These are phyloP conservation scores for Oeneis ivallda DNA, from an alignment of 2,888 invertebrate species.

Conservation along the genomic window DNA sequence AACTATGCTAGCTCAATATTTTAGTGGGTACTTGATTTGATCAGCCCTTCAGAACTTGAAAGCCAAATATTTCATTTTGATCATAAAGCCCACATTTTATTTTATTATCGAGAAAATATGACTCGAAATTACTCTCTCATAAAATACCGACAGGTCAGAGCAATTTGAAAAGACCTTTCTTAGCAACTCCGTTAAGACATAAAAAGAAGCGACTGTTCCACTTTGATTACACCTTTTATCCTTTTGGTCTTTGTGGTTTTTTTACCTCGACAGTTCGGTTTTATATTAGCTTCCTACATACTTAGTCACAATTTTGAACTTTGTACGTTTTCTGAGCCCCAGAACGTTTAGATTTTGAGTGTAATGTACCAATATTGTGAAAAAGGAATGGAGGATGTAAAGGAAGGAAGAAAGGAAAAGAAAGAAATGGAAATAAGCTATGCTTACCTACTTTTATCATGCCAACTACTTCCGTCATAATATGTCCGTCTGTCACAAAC, in stretches of 20 bases:
- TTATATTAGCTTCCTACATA: neutral
- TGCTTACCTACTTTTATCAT: too few species aligned
- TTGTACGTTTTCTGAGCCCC: neutral
- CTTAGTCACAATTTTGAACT: neutral
- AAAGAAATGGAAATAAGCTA: too few species aligned
- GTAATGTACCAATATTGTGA: too few species aligned
- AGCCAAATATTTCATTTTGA: neutral
- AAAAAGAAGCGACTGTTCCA: slow-evolving; percentile 10
- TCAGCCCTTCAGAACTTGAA: neutral
- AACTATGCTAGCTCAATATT: too few species aligned
- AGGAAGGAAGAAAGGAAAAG: too few species aligned
- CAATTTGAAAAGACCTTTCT: slow-evolving; percentile 13
- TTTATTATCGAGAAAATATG: slow-evolving; percentile 1
- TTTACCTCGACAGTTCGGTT: neutral
- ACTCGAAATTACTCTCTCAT: neutral
- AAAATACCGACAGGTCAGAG: slow-evolving; percentile 7
- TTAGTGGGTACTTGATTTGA: neutral
- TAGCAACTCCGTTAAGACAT: slow-evolving; percentile 13
- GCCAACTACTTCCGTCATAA: too few species aligned
- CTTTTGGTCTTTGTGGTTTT: neutral
- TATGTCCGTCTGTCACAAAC: too few species aligned
- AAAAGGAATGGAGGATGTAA: too few species aligned
- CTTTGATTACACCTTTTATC: slow-evolving; percentile 10
- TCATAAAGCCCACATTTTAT: neutral
- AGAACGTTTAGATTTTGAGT: too few species aligned